phyloP scores from a whole-genome alignment of 2,113 vertebrate genomes.

The Alosa alosa region DNA sequence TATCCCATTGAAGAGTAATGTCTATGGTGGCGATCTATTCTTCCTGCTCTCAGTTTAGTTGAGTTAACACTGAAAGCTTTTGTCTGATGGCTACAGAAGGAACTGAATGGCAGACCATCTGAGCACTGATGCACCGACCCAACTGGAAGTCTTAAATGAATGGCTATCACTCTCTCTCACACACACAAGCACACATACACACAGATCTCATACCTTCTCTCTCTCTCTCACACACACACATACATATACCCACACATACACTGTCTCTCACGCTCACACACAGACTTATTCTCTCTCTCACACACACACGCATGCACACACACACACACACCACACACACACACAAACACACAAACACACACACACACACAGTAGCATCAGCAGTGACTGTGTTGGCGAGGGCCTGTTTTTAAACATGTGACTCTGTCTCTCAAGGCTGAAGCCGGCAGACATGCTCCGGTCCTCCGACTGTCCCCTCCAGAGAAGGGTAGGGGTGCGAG shows the following conservation, averaged over 20 bases:
- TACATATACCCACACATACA: background rate
- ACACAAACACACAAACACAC: slow-evolving; percentile 3
- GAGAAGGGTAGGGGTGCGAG: too few relatives aligned
- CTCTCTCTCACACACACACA: background rate
- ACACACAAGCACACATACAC: background rate
- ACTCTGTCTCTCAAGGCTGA: slow-evolving; percentile 62
- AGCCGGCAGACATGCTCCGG: slow-evolving; percentile 19
- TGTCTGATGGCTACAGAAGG: too few relatives aligned
- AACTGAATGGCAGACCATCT: too few relatives aligned
- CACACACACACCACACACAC: background rate
- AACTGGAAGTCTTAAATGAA: too few relatives aligned
- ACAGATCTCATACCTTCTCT: background rate
- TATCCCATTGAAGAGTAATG: too few relatives aligned
- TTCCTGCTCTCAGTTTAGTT: too few relatives aligned
- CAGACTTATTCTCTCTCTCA: background rate
- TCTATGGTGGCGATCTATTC: too few relatives aligned
- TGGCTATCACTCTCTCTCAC: too few relatives aligned
- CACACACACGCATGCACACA: background rate
- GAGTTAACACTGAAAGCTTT: too few relatives aligned
- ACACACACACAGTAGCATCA: slow-evolving; percentile 19
- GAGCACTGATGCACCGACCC: too few relatives aligned
- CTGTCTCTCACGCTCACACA: background rate
- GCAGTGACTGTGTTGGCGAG: slow-evolving; percentile 60
- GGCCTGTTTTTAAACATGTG: slow-evolving; percentile 76
- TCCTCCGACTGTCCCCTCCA: too few relatives aligned